phyloP scores from a whole-genome alignment of 2,113 vertebrate genomes.

The Oplegnathus fasciatus region DNA sequence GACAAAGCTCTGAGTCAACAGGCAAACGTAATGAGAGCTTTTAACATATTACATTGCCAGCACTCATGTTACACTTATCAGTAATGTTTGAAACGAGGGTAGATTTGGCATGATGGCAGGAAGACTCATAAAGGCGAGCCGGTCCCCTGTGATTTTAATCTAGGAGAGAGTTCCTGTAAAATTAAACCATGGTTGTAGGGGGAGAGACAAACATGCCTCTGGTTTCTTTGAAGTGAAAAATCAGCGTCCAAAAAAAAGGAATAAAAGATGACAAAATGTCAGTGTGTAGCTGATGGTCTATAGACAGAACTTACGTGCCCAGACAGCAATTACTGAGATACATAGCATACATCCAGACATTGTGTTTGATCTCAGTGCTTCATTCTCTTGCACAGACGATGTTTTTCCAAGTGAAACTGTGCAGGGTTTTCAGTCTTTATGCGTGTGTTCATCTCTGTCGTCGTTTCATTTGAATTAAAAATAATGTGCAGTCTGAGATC shows the following conservation, averaged over 20 bases:
- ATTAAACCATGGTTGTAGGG: conserved; percentile 72
- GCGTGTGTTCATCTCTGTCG: conserved; percentile 54
- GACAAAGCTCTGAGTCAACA: conserved; percentile 48
- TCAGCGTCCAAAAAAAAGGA: conserved; percentile 75
- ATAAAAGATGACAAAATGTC: conserved; percentile 83
- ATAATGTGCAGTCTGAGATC: conserved; percentile 71
- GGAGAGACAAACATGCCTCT: conserved; percentile 61
- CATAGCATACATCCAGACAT: conserved; percentile 70
- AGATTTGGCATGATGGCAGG: conserved; percentile 76
- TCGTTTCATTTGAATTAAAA: conserved; percentile 77
- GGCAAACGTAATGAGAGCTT: conserved; percentile 72
- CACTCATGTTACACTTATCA: conserved; percentile 81
- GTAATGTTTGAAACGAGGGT: conserved; percentile 77
- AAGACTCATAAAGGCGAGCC: conserved; percentile 72
- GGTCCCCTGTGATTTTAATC: conserved; percentile 79
- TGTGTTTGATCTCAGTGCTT: conserved; percentile 77
- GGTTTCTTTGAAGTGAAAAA: conserved; percentile 80
- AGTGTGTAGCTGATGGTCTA: conserved; percentile 75
- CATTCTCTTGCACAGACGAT: conserved; percentile 57
- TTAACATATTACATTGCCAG: conserved; percentile 72
- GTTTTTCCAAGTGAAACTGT: conserved; percentile 68
- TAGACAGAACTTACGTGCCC: conserved; percentile 76
- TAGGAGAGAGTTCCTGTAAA: conserved; percentile 81
- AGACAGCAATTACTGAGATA: conserved; percentile 82
- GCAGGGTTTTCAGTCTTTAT: conserved; percentile 45